Evolutionary conservation across 2,888 invertebrate genomes (phyloP), one percentile per base, ranked within the genome.

Genomic region (Sarcophaga carnaria): DNA sequence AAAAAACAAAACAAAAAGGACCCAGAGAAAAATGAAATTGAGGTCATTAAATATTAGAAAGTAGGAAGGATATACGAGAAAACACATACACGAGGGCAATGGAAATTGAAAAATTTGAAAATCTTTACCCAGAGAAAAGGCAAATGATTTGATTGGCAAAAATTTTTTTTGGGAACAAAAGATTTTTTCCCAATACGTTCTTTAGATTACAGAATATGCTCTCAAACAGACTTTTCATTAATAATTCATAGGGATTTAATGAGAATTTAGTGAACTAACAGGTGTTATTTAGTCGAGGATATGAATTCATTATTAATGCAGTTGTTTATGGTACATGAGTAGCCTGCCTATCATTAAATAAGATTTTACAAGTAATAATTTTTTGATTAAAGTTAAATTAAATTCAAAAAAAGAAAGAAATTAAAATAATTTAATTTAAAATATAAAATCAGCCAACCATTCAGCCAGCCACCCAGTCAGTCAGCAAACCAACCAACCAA

Each of bases 31-130:
- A 67, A 62, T 77, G 11, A 17, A 83, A 78, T 78, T 78, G 49
- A 83, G 83, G 83, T 83, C 71, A 72, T 77, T 60, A 72, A 67
- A 59, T 67, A 72, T 5, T 5, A 62, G 37, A 72, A 72, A 72
- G 54, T 2, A 49, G 22, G 10, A 67, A 83, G 17, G 17, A 54
- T 54, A 54, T 54, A 14, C 17, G 1, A 54, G 17, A 54, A n/a
- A n/a, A 54, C 5, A 54, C 2, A 2, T 10, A 37, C 8, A 14
- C 8, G 17, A 14, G 54, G 1, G 3, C 17, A 5, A 78, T 49
- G 17, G 14, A 75, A 63, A 80, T 67, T 67, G 59, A 47, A 67
- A 66, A 37, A 17, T 54, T 54, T 14, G 5, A 54, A 54, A 54
- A 14, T 54, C 54, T 54, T 54, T 17, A 54, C 8, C 37, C 2